phyloP scores from a whole-genome alignment of 2,113 vertebrate genomes.

The Hipposideros armiger region DNA sequence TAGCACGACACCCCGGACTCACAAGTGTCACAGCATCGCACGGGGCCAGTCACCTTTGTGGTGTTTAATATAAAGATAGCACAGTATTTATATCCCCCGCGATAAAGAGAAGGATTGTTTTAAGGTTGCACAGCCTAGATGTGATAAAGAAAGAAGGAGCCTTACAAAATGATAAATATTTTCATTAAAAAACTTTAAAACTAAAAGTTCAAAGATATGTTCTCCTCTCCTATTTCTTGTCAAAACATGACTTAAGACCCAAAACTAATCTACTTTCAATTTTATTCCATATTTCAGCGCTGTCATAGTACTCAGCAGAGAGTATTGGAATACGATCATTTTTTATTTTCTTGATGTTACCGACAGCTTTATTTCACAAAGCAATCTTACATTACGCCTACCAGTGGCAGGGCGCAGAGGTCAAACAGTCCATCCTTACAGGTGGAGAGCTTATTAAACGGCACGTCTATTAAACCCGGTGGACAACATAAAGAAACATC shows the following conservation, averaged over 20 bases:
- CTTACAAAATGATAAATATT: conserved; percentile 92
- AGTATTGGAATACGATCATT: conserved; percentile 94
- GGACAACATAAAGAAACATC: conserved; percentile 90
- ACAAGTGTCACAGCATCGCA: conserved; percentile 78
- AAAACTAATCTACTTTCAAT: conserved; percentile 98
- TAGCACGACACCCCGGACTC: conserved; percentile 85
- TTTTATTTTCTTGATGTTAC: conserved; percentile 97
- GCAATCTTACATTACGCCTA: conserved; percentile 97
- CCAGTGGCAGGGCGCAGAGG: conserved; percentile 93
- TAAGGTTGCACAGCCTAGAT: conserved; percentile 86
- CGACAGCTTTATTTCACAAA: conserved; percentile 99
- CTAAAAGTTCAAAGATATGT: conserved; percentile 91
- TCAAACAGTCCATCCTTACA: conserved; percentile 92
- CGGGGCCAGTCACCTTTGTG: conserved; percentile 81
- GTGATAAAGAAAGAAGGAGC: conserved; percentile 89
- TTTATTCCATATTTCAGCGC: conserved; percentile 98
- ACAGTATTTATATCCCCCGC: conserved; percentile 88
- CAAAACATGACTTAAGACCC: conserved; percentile 97
- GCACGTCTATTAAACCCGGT: conserved; percentile 87
- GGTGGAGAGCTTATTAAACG: conserved; percentile 91
- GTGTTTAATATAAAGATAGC: conserved; percentile 88
- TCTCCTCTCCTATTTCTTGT: conserved; percentile 92
- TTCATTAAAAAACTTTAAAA: conserved; percentile 94
- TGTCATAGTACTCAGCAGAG: conserved; percentile 93
- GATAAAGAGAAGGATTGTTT: conserved; percentile 89